Base-by-base conservation (phyloP, 2,113 vertebrate genomes). In the Podarcis cretensis region DNA sequence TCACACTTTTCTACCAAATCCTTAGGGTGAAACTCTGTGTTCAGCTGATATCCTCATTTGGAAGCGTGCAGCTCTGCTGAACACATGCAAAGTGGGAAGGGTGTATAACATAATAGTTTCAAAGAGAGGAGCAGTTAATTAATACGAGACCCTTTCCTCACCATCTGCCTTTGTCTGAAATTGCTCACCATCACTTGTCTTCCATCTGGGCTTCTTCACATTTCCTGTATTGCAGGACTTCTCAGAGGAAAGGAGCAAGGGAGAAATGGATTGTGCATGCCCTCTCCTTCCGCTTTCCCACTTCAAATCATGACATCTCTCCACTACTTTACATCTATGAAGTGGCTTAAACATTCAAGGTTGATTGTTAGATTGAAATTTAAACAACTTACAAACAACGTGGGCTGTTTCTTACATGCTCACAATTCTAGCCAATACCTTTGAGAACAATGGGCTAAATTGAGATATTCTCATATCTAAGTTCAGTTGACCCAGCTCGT, bases 401-500 rank as follows among this genome's bases (percentile, higher is more conserved):
- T 81, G 75, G 59, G 18, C 84, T 23, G 27, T 65, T 21, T 16
- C 30, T 79, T 21, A n/a, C 18, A 14, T 18, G 59, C 5, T 32
- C 4, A 81, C 13, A 5, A 6, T 1, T 35, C 54, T 14, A 16
- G 40, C 54, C 76, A 48, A 48, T 88, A 16, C 6, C 7, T 18
- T 59, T 77, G 73, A 65, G 7, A 54, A 65, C 59, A 30, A 48
- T n/a, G 2, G 71, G 1, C 3, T 66, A 8, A 9, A 68, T 6
- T 1, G 18, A 86, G 32, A 37, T 21, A 59, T 87, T 63, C 75
- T 92, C 40, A 40, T 4, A 86, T 90, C 32, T 87, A 86, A 27
- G 68, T 90, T 48, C 35, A 91, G 68, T 89, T 83, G 18, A 78
- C 83, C 13, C 30, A 89, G 27, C 68, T 82, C 4, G 32, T 9